Conservation (phyloP, 2,113 vertebrate species). For the Crotalus tigris region DNA sequence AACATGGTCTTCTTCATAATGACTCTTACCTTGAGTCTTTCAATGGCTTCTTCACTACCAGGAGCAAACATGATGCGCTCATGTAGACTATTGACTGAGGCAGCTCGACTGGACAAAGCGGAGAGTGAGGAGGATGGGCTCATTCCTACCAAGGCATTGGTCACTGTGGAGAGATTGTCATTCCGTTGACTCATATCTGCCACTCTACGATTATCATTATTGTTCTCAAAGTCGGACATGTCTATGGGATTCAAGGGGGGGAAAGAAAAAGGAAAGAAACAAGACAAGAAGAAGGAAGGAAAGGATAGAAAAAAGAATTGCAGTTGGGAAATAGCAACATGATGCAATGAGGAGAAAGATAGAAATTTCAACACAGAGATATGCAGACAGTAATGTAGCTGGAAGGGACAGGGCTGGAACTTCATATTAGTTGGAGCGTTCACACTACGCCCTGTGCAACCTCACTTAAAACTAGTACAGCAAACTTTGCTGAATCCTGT, state of each 20-base stretch:
- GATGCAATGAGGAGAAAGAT: constrained; percentile 49
- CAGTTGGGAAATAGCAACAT: constrained; percentile 59
- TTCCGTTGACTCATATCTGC: constrained; percentile 75
- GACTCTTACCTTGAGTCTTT: constrained; percentile 87
- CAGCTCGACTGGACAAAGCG: constrained; percentile 89
- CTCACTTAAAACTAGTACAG: not conserved
- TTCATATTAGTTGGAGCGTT: not conserved
- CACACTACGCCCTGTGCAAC: not conserved
- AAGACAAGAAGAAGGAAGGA: constrained; percentile 53
- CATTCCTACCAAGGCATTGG: constrained; percentile 93
- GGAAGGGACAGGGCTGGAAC: constrained; percentile 13
- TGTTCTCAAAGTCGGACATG: constrained; percentile 83
- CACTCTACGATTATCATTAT: constrained; percentile 77
- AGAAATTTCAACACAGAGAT: constrained; percentile 48
- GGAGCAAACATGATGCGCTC: constrained; percentile 96
- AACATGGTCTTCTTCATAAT: not conserved
- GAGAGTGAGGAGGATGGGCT: constrained; percentile 94
- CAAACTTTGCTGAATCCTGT: not conserved
- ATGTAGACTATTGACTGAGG: constrained; percentile 90
- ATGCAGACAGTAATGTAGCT: constrained; percentile 25
- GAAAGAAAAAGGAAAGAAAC: constrained; percentile 50
- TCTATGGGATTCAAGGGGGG: constrained; percentile 68
- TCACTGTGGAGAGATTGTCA: constrained; percentile 98
- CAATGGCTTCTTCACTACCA: constrained; percentile 93
- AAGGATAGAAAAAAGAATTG: constrained; percentile 66